phyloP scores from a whole-genome alignment of 2,888 invertebrate genomes.

The Physocephala rufipes region DNA sequence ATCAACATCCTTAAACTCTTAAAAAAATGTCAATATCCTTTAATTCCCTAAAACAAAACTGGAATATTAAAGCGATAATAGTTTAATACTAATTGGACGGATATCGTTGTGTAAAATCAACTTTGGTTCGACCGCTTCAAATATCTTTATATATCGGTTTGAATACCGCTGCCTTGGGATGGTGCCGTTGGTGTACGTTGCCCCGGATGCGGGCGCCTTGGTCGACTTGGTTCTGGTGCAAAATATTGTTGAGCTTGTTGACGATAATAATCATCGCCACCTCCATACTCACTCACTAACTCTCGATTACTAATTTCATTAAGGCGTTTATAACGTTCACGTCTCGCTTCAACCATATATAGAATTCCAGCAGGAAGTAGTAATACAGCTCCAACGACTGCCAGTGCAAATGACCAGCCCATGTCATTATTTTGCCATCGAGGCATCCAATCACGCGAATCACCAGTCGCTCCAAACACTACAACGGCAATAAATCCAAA shows the following conservation, averaged over 20 bases:
- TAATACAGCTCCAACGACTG: slow-evolving; percentile 79
- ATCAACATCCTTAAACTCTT: background rate
- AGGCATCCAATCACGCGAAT: slow-evolving; percentile 95
- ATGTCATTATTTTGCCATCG: slow-evolving; percentile 95
- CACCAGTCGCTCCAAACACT: slow-evolving; percentile 89
- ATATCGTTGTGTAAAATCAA: slow-evolving; percentile 30
- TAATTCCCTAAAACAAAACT: too few relatives aligned
- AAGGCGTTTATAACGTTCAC: slow-evolving; percentile 77
- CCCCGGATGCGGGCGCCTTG: slow-evolving; percentile 57
- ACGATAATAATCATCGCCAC: slow-evolving; percentile 69
- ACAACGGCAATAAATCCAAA: slow-evolving; percentile 85
- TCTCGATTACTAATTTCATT: slow-evolving; percentile 76
- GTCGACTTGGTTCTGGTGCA: slow-evolving; percentile 56
- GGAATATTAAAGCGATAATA: slow-evolving; percentile 16
- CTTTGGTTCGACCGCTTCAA: background rate
- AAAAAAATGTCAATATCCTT: too few relatives aligned
- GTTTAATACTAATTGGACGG: slow-evolving; percentile 41
- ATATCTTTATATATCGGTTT: slow-evolving; percentile 75
- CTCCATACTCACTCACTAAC: slow-evolving; percentile 71
- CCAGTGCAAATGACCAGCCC: slow-evolving; percentile 93
- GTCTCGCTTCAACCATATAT: slow-evolving; percentile 84
- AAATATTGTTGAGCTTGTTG: slow-evolving; percentile 50
- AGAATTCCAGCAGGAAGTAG: slow-evolving; percentile 81
- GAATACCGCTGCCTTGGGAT: slow-evolving; percentile 67
- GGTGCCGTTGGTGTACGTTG: slow-evolving; percentile 49